Conservation (phyloP, 2,113 vertebrate genomes). For the Python bivittatus region DNA sequence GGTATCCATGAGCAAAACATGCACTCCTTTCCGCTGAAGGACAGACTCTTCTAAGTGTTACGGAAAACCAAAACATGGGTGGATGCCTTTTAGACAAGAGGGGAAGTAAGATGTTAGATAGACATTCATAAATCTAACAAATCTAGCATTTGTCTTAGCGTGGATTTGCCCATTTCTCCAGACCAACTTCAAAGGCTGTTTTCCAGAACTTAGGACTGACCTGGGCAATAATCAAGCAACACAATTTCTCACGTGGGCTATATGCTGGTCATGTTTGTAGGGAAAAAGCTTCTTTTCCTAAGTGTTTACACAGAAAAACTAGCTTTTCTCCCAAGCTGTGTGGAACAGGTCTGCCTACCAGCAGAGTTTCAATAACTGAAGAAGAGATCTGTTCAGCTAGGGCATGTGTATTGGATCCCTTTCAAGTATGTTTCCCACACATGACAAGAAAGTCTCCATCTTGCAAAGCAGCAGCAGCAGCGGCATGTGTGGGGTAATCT, state of each 20-base stretch:
- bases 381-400: neutral
- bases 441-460: neutral
- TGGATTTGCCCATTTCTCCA: constrained; percentile 9
- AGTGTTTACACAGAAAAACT: neutral
- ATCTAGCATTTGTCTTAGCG: fast-evolving
- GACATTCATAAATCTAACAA: neutral
- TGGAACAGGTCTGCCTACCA: neutral
- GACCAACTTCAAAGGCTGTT: constrained; percentile 20
- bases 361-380: neutral
- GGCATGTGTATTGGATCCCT: neutral
- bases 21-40: neutral
- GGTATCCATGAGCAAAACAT: neutral
- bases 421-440: neutral
- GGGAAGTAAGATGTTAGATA: too few relatives aligned
- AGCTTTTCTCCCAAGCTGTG: neutral
- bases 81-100: neutral
- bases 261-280: constrained; percentile 66
- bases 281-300: constrained; percentile 39
- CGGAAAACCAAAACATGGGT: neutral
- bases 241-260: constrained; percentile 47
- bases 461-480: neutral
- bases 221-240: constrained; percentile 61
- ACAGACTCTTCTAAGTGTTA: neutral
- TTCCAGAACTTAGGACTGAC: neutral
- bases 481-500: neutral